Percentiles rank a stretch among this genome's conserved stretches.
Conservation (phyloP, 1,140 invertebrate species). For the Drosophila insularis region DNA sequence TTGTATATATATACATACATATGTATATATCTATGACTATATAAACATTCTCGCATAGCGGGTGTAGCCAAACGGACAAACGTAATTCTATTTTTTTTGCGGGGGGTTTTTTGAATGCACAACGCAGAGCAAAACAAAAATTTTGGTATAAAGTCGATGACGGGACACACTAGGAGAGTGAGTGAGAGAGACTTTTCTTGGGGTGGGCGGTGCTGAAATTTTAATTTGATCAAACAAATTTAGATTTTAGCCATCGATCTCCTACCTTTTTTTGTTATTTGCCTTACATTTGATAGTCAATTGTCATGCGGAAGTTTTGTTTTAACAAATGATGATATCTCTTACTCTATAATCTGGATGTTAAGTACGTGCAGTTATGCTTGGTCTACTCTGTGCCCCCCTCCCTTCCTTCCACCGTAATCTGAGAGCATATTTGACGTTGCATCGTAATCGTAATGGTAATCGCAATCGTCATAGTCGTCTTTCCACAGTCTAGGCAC, state of each 20-base stretch:
- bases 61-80: conserved; percentile 49
- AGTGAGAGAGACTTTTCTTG: background rate
- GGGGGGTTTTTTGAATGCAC: conserved; percentile 51
- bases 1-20: conserved; percentile 19
- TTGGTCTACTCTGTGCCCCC: conserved; percentile 41
- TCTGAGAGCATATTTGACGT: conserved; percentile 64
- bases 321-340: conserved; percentile 25
- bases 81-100: conserved; percentile 48
- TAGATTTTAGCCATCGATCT: background rate
- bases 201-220: background rate
- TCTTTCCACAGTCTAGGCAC: conserved; percentile 76
- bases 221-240: background rate
- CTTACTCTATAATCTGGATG: conserved; percentile 34
- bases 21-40: conserved; percentile 41
- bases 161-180: conserved; percentile 26
- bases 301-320: conserved; percentile 67
- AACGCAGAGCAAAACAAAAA: conserved; percentile 39
- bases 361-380: conserved; percentile 77
- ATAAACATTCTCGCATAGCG: conserved; percentile 67
- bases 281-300: background rate
- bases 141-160: conserved; percentile 42
- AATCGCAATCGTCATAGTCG: conserved; percentile 32
- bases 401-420: conserved; percentile 30
- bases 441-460: background rate
- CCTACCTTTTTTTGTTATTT: background rate